These are phyloP conservation scores for Ashinkailepas kermadecensis DNA, from an alignment of 2,888 invertebrate genomes.

Conservation along the genomic window DNA sequence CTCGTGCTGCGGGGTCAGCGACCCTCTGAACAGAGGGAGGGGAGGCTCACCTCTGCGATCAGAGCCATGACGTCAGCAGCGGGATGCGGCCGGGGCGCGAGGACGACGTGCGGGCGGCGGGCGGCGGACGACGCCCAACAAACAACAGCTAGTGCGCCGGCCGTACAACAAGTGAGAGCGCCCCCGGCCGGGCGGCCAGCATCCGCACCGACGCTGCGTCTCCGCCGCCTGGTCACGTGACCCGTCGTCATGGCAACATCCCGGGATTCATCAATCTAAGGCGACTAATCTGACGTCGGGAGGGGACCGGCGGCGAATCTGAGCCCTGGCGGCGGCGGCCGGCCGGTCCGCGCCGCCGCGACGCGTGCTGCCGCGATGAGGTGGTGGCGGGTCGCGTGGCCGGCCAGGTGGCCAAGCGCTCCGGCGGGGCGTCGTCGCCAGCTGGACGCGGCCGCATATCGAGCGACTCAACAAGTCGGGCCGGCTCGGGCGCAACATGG, in stretches of 20 bases:
- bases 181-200: neutral
- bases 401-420: neutral
- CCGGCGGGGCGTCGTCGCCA: neutral
- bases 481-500: neutral
- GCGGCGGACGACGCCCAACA: neutral
- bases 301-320: neutral
- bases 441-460: neutral
- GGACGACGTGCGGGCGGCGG: neutral
- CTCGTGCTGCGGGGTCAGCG: too few species aligned
- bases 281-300: conserved; percentile 11
- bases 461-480: conserved; percentile 8
- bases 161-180: conserved; percentile 9
- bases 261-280: conserved; percentile 15
- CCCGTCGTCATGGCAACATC: conserved; percentile 18
- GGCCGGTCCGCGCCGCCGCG: neutral
- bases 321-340: neutral
- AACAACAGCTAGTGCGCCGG: neutral
- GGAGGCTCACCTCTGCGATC: neutral
- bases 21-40: too few species aligned
- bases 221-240: neutral
- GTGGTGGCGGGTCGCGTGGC: neutral
- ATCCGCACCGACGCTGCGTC: conserved; percentile 2
- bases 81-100: neutral
- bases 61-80: neutral
- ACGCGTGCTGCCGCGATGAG: neutral